phyloP scores from a whole-genome alignment of 1,140 invertebrate genomes.

The Drosophila insularis region DNA sequence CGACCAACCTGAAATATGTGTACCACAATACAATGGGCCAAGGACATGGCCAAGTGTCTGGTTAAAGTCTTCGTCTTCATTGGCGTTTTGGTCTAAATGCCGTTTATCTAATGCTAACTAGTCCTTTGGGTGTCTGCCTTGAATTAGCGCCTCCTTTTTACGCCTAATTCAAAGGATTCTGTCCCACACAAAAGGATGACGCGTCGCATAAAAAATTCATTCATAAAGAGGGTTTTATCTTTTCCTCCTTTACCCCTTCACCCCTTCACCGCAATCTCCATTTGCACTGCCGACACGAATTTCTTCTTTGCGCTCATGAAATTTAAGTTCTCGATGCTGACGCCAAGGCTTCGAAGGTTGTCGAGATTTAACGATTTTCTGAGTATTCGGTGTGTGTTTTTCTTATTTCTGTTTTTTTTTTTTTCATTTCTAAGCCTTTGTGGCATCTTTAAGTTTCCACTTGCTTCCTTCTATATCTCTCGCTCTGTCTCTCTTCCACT shows the following conservation, averaged over 20 bases:
- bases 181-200: conserved; percentile 44
- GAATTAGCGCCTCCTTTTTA: conserved; percentile 55
- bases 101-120: conserved; percentile 56
- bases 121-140: conserved; percentile 63
- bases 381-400: conserved; percentile 1
- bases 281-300: not conserved
- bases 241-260: not conserved
- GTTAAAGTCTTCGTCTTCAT: conserved; percentile 36
- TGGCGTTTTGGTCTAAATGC: conserved; percentile 36
- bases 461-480: conserved; percentile 1
- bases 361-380: conserved; percentile 7
- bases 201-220: conserved; percentile 70
- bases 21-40: conserved; percentile 37
- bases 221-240: conserved; percentile 70
- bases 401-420: not conserved
- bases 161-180: conserved; percentile 44
- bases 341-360: not conserved
- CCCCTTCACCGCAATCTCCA: no score
- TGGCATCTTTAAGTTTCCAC: conserved; percentile 15
- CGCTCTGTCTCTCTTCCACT: not conserved
- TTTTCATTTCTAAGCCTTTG: not conserved
- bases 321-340: conserved; percentile 1
- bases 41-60: conserved; percentile 38
- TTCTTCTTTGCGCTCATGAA: not conserved
- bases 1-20: conserved; percentile 24